Evolutionary conservation across 1,140 invertebrate species (phyloP).

Genomic region (Cryptotermes secundus): DNA sequence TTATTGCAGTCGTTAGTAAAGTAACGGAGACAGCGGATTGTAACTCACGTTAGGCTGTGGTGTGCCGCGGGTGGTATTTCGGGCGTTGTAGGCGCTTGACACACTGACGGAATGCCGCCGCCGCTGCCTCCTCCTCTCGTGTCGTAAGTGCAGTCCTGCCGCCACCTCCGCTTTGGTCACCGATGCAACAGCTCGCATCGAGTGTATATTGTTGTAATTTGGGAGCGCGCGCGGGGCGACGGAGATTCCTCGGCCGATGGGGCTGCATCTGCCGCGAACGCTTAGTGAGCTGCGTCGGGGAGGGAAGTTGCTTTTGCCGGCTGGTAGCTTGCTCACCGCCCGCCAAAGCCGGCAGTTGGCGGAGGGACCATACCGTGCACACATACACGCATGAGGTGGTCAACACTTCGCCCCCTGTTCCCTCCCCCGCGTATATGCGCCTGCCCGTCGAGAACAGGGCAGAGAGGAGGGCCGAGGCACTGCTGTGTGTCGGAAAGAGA

Average conservation of each 20-base stretch:
- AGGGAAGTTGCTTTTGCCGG: not conserved
- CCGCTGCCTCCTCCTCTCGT: no score
- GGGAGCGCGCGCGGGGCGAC: not conserved
- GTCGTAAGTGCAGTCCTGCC: not conserved
- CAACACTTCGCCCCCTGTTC: not conserved
- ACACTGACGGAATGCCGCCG: no score
- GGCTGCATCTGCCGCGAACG: not conserved
- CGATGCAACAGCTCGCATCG: not conserved
- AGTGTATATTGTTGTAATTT: no score
- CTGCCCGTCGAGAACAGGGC: not conserved
- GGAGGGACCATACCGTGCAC: not conserved
- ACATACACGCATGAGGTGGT: conserved; percentile 4
- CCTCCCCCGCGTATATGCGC: not conserved
- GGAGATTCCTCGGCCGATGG: not conserved
- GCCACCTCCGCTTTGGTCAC: not conserved
- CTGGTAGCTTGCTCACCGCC: not conserved
- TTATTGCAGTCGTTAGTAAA: no score
- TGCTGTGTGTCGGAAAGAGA: not conserved
- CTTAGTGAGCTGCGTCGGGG: not conserved
- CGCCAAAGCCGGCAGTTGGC: not conserved
- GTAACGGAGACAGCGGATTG: no score
- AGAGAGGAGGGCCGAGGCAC: conserved; percentile 11
- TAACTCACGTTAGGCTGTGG: no score
- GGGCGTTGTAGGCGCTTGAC: no score
- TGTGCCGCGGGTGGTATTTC: no score